Evolutionary conservation across 1,140 invertebrate species (phyloP), one percentile per base, ranked within the genome.

Genomic region (Hypothenemus hampei): DNA sequence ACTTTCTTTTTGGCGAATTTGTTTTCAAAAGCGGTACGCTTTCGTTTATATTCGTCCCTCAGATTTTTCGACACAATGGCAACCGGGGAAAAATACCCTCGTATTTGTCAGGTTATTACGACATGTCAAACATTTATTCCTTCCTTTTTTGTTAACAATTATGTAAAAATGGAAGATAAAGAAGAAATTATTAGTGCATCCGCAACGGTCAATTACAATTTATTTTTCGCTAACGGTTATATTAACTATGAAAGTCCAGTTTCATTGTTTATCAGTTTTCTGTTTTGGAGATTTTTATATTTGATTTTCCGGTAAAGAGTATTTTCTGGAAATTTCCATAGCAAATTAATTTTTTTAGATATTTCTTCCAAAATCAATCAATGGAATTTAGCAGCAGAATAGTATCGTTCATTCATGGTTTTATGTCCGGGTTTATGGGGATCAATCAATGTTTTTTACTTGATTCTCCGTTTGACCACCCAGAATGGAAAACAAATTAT

Each of bases 331-430:
- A 31, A 31, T 31, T 31, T 31, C 10, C 13, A 31, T 13, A 1
- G 10, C 26, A 8, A 31, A 8, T 31, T 31, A 11, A 31, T 31
- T 31, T 11, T 20, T n/a, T 53, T 8, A 48, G 36, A 20, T 23
- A 31, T n/a, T 16, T 57, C 1, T 23, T 64, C 10, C 44, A 43
- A 6, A 40, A 54, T 4, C 63, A 63, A 61, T 22, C 44, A 19
- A 71, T 72, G 0, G 77, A 78, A 55, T 78, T 70, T 66, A 68
- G 63, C 23, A 73, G 69, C 1, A 65, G 76, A 24, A 55, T 72
- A 2, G 51, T 76, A 4, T 73, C 72, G 1, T 59, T 76, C 3
- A 48, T 74, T 0, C 77, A 78, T 50, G 76, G 73, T 1, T 59
- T 57, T 19, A 62, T 77, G 0, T 68, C 72, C 1, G 62, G 70